These are phyloP conservation scores for Rostratula benghalensis DNA, from an alignment of 2,113 vertebrate genomes.

Conservation along the genomic window DNA sequence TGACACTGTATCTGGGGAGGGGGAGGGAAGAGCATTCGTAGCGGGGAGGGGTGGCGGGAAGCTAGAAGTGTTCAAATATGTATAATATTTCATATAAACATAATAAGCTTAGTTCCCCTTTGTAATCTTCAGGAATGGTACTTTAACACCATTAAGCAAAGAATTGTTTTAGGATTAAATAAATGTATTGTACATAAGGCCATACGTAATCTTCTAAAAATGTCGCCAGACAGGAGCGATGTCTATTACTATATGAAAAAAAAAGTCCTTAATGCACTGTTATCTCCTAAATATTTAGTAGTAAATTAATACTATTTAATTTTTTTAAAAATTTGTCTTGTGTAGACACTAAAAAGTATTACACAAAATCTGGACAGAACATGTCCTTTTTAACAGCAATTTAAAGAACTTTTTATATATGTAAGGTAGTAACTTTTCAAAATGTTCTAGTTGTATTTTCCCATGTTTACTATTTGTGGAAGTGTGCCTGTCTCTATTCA, in stretches of 20 bases:
- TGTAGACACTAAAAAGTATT: conserved; percentile 91
- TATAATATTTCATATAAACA: conserved; percentile 74
- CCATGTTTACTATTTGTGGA: conserved; percentile 77
- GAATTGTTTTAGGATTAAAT: conserved; percentile 74
- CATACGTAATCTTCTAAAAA: conserved; percentile 81
- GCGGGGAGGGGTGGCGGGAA: conserved; percentile 36
- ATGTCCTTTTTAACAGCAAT: conserved; percentile 81
- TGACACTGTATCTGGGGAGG: conserved; percentile 54
- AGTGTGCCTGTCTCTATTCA: conserved; percentile 70
- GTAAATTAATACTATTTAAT: conserved; percentile 93
- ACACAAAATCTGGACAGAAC: conserved; percentile 78
- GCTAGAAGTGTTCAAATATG: conserved; percentile 67
- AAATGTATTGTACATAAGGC: conserved; percentile 85
- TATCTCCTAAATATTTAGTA: conserved; percentile 89
- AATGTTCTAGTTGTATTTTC: conserved; percentile 73
- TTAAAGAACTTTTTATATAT: conserved; percentile 82
- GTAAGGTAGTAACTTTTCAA: conserved; percentile 77
- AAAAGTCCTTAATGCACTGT: conserved; percentile 90
- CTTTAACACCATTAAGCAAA: conserved; percentile 72
- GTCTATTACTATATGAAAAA: conserved; percentile 80
- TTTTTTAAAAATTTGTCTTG: conserved; percentile 87
- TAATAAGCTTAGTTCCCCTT: conserved; percentile 77
- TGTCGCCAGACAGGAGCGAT: conserved; percentile 72
- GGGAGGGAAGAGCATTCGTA: conserved; percentile 20
- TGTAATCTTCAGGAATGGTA: conserved; percentile 75